Percentiles rank a stretch among this genome's conserved stretches.
Conservation (phyloP, 2,113 vertebrate genomes). For the Cardinalis cardinalis region DNA sequence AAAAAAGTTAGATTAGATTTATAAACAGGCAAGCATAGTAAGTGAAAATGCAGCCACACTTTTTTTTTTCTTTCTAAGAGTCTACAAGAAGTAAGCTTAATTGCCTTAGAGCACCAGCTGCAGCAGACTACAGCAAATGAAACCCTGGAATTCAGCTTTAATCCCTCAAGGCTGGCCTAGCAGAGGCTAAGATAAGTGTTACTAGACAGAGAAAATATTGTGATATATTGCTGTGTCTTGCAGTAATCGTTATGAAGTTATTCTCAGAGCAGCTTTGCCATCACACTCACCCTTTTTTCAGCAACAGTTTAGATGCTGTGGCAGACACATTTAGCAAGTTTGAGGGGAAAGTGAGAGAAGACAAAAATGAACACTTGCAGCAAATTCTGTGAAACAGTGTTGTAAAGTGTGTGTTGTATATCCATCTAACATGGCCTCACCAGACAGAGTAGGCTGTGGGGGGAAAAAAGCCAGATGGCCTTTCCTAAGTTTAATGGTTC, state of each 20-base stretch:
- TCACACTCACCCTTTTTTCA: conserved; percentile 37
- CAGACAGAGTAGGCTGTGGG: conserved; percentile 29
- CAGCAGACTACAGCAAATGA: not conserved
- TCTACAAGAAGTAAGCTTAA: not conserved
- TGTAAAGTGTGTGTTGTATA: conserved; percentile 42
- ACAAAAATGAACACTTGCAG: conserved; percentile 28
- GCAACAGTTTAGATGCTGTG: conserved; percentile 8
- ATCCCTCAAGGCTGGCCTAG: not conserved
- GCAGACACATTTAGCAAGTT: conserved; percentile 20
- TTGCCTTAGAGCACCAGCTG: not conserved
- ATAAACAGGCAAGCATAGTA: not conserved
- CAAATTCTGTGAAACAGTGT: not conserved
- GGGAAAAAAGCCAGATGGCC: conserved; percentile 15
- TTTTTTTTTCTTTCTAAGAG: not conserved
- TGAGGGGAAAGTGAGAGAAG: not conserved
- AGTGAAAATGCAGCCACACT: not conserved
- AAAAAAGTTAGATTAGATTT: not conserved
- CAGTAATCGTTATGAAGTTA: conserved; percentile 25
- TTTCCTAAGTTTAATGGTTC: conserved; percentile 43
- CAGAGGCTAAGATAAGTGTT: conserved; percentile 14
- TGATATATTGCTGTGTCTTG: conserved; percentile 16
- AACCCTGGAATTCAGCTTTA: conserved; percentile 16
- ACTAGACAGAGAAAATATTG: not conserved
- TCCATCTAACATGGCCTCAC: not conserved
- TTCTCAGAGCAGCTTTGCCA: conserved; percentile 44